Percentiles rank a stretch among this genome's conserved stretches.
These are phyloP conservation scores for Alsophila aescularia DNA, from an alignment of 2,888 invertebrate genomes.

Conservation along the genomic window DNA sequence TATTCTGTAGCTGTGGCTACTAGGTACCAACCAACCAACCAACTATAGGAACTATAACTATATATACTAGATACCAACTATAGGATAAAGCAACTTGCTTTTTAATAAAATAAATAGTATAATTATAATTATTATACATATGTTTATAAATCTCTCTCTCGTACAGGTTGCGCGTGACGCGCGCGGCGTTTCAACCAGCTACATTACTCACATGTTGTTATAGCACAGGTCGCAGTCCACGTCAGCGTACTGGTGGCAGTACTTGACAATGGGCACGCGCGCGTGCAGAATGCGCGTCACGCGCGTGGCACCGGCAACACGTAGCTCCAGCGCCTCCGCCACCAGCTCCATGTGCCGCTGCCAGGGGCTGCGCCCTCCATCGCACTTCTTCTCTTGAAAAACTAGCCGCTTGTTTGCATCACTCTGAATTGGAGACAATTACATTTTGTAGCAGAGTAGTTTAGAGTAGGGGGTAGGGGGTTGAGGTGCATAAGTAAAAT, in stretches of 20 bases:
- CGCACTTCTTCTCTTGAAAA: constrained; percentile 65
- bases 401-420: constrained; percentile 57
- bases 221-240: constrained; percentile 94
- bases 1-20: too few species aligned
- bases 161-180: too few species aligned
- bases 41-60: too few species aligned
- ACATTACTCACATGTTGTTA: constrained; percentile 88
- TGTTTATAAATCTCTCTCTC: too few species aligned
- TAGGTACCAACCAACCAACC: too few species aligned
- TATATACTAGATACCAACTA: too few species aligned
- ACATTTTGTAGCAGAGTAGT: too few species aligned
- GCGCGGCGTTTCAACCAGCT: not conserved
- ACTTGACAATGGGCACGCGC: constrained; percentile 95
- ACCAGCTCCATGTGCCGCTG: constrained; percentile 90
- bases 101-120: too few species aligned
- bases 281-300: constrained; percentile 76
- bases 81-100: too few species aligned
- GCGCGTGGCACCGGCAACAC: constrained; percentile 87
- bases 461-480: too few species aligned
- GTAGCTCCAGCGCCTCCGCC: constrained; percentile 88
- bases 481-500: too few species aligned
- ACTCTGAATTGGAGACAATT: constrained; percentile 42
- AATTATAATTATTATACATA: too few species aligned
- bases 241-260: constrained; percentile 88
- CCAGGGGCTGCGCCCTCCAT: constrained; percentile 84